These are phyloP conservation scores for Hirtodrosophila cameraria DNA, from an alignment of 2,888 invertebrate genomes.

Conservation along the genomic window DNA sequence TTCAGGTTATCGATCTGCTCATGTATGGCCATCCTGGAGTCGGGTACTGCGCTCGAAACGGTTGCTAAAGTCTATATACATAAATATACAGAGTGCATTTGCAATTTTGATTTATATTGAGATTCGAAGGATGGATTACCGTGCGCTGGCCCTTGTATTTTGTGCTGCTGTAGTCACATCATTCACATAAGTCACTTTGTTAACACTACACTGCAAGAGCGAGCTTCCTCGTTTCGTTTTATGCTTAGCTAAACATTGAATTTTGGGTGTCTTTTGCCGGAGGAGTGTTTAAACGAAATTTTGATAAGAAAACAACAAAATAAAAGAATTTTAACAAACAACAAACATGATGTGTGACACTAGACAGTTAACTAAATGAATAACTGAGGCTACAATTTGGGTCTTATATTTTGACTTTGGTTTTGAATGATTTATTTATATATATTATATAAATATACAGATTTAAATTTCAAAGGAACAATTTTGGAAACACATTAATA, in stretches of 20 bases:
- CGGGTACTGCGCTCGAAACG: constrained; percentile 28
- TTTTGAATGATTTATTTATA: not conserved
- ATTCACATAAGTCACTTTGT: constrained; percentile 48
- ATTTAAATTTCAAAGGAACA: too few species aligned
- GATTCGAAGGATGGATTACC: constrained; percentile 36
- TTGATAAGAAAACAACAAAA: constrained; percentile 55
- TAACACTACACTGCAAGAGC: constrained; percentile 44
- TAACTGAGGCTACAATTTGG: constrained; percentile 6
- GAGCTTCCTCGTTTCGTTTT: constrained; percentile 27
- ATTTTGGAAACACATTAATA: too few species aligned
- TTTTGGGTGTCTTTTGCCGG: constrained; percentile 60
- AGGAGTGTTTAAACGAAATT: constrained; percentile 63
- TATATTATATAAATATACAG: too few species aligned
- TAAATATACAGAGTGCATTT: too few species aligned
- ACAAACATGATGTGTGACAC: constrained; percentile 60
- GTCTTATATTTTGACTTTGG: not conserved
- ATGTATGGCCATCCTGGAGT: constrained; percentile 72
- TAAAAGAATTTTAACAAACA: constrained; percentile 67
- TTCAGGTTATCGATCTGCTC: constrained; percentile 79
- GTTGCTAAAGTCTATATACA: constrained; percentile 37
- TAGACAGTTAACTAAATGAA: constrained; percentile 56
- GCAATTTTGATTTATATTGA: too few species aligned
- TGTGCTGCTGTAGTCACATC: constrained; percentile 61
- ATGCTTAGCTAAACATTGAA: constrained; percentile 67
- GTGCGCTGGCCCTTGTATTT: constrained; percentile 49